Evolutionary conservation across 1,140 invertebrate genomes (phyloP), one percentile per base, ranked within the genome.

Genomic region (Aradophagus sp.): DNA sequence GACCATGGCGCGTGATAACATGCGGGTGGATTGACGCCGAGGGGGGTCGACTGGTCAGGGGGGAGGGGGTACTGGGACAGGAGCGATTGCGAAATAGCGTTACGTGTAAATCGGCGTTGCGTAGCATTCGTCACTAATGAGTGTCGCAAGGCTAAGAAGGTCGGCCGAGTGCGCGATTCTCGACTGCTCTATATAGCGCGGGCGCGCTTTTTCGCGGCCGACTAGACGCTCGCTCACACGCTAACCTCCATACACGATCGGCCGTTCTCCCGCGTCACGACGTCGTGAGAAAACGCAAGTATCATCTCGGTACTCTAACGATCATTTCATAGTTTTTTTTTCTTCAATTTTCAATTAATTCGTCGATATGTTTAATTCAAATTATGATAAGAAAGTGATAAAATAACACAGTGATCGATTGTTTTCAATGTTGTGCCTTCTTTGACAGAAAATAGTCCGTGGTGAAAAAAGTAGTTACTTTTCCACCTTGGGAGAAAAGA

Each of bases 81-180:
- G n/a, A n/a, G 12, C 10, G 20, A 12, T 65, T 65, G 42, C 61
- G 50, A 55, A 31, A 65, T 26, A 4, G 26, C 16, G 26, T 47
- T 55, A 47, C 61, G 50, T 50, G 55, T 47, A 55, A 55, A 65
- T 65, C 48, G 59, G 41, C 39, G 53, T 58, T 32, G 45, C 41
- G 53, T n/a, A n/a, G n/a, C n/a, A n/a, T 41, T 44, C 17, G 41
- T 63, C 47, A 65, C 61, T 56, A 56, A 65, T 65, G 42, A 65
- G 44, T 65, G 50, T 65, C 61, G 62, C 35, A 66, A 56, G 62
- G 44, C 48, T 50, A 65, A 44, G 50, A 66, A 66, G 52, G 62
- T 66, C 52, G 44, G 15, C 11, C 50, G 61, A 48, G 34, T 48
- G 19, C 6, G 44, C 50, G 50, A 66, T 66, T 66, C 52, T 65